These are phyloP conservation scores for Theretra japonica DNA, from an alignment of 2,888 invertebrate species.

Conservation along the genomic window DNA sequence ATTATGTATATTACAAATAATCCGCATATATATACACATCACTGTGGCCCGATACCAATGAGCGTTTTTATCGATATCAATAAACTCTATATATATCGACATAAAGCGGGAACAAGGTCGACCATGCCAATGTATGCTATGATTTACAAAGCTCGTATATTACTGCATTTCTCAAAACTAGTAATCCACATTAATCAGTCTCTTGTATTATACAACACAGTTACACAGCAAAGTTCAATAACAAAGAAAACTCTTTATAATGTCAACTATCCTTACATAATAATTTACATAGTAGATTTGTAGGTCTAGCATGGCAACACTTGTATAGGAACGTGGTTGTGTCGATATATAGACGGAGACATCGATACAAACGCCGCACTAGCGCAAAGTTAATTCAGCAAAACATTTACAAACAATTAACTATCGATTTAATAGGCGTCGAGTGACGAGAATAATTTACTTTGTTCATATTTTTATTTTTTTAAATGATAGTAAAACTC, in stretches of 20 bases:
- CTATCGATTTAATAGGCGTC: conserved; percentile 65
- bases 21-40: conserved; percentile 59
- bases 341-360: not conserved
- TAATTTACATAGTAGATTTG: conserved; percentile 10
- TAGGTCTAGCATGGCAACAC: conserved; percentile 8
- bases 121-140: conserved; percentile 13
- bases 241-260: not conserved
- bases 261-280: conserved; percentile 12
- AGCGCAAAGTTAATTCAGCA: conserved; percentile 37
- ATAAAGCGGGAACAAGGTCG: conserved; percentile 24
- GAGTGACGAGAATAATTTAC: conserved; percentile 75
- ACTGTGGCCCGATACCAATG: not conserved
- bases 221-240: conserved; percentile 7
- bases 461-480: conserved; percentile 42
- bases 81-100: conserved; percentile 12
- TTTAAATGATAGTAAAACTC: conserved; percentile 34
- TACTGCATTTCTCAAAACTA: conserved; percentile 12
- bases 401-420: conserved; percentile 59
- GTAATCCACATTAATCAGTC: conserved; percentile 20
- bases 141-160: conserved; percentile 8
- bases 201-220: conserved; percentile 23
- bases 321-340: conserved; percentile 18
- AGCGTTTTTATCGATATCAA: conserved; percentile 20
- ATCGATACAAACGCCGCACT: conserved; percentile 16
- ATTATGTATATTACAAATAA: conserved; percentile 62